Conservation (phyloP, 1,140 invertebrate species). For the Venustaconcha ellipsiformis region DNA sequence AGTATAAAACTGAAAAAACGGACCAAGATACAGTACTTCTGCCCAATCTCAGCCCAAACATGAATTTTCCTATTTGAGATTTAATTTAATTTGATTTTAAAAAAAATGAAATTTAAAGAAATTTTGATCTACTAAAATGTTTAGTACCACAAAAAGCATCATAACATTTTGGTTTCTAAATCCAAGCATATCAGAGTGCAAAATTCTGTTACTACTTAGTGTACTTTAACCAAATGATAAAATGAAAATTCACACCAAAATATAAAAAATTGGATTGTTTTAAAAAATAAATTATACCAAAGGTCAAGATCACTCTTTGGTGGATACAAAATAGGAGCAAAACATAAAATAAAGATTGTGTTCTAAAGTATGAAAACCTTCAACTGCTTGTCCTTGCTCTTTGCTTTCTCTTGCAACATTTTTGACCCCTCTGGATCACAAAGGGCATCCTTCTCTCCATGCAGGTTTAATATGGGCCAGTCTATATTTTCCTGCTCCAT, state of each 20-base stretch:
- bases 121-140: too few species aligned
- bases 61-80: too few species aligned
- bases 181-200: background rate
- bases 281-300: background rate
- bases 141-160: too few species aligned
- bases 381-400: conserved; percentile 56
- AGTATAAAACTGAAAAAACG: too few species aligned
- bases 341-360: too few species aligned
- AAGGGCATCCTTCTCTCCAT: conserved; percentile 56
- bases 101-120: too few species aligned
- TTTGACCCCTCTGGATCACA: conserved; percentile 44
- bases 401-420: conserved; percentile 44
- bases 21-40: too few species aligned
- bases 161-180: background rate
- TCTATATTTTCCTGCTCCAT: conserved; percentile 32
- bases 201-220: background rate
- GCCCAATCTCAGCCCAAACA: too few species aligned
- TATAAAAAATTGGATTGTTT: too few species aligned
- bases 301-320: too few species aligned
- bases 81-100: too few species aligned
- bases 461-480: conserved; percentile 53
- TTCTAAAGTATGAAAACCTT: conserved; percentile 38
- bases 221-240: background rate
- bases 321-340: too few species aligned
- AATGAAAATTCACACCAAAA: background rate